Conservation (phyloP, 2,113 vertebrate species). For the Mormyrus iriodes region DNA sequence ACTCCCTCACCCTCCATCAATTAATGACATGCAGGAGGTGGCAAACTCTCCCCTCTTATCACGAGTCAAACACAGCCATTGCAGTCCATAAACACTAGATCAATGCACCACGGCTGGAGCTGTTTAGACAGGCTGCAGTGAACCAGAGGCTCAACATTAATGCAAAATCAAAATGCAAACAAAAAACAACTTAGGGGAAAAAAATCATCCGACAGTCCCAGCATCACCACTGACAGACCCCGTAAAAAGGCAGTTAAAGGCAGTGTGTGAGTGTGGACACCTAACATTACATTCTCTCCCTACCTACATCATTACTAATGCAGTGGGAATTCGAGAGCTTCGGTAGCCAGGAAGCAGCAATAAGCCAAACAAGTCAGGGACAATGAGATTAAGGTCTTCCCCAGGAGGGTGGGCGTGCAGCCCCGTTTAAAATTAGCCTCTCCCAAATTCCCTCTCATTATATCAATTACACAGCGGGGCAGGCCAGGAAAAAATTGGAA, state of each 20-base stretch:
- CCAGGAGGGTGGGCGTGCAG: slow-evolving; percentile 31
- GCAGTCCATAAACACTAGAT: slow-evolving; percentile 2
- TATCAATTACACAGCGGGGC: slow-evolving; percentile 36
- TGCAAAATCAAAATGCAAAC: neutral
- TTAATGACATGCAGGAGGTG: neutral
- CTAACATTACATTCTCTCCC: neutral
- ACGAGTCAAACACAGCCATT: neutral
- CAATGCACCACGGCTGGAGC: neutral
- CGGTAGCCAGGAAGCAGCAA: neutral
- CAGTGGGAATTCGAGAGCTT: neutral
- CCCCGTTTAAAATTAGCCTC: slow-evolving; percentile 37
- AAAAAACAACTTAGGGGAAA: neutral
- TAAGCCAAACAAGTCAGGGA: slow-evolving; percentile 24
- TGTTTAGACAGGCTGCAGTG: neutral
- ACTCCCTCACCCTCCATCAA: neutral
- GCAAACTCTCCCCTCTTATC: neutral
- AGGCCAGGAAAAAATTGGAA: slow-evolving; percentile 25
- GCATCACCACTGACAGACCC: neutral
- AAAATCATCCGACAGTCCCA: neutral
- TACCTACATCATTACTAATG: neutral
- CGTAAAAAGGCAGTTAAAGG: neutral
- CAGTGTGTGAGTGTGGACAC: neutral
- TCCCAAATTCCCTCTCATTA: slow-evolving; percentile 36
- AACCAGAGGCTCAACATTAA: neutral
- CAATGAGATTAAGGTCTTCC: slow-evolving; percentile 32